These are phyloP conservation scores for Scartelaos histophorus DNA, from an alignment of 2,113 vertebrate genomes.

Conservation along the genomic window DNA sequence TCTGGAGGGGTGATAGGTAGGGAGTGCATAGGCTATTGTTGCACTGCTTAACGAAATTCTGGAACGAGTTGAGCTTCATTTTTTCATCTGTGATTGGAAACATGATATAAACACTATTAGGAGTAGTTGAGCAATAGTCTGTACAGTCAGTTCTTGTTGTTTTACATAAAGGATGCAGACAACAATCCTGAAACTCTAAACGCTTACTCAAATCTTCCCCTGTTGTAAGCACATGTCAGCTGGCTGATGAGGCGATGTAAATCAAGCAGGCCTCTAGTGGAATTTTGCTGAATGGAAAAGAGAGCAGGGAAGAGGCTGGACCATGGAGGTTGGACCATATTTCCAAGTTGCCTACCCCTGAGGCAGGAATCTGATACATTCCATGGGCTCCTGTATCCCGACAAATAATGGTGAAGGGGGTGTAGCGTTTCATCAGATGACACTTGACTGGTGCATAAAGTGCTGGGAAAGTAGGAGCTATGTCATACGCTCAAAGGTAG, in stretches of 20 bases:
- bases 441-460: slow-evolving; percentile 61
- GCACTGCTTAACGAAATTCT: slow-evolving; percentile 29
- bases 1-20: slow-evolving; percentile 40
- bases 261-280: slow-evolving; percentile 48
- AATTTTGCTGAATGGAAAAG: slow-evolving; percentile 54
- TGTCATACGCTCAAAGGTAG: slow-evolving; percentile 59
- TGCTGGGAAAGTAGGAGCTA: slow-evolving; percentile 69
- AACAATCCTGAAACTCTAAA: slow-evolving; percentile 25
- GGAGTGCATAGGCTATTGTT: slow-evolving; percentile 24
- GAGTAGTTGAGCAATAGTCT: not conserved
- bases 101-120: not conserved
- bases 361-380: slow-evolving; percentile 75
- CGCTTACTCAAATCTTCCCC: slow-evolving; percentile 20
- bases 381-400: slow-evolving; percentile 70
- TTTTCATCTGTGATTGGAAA: not conserved
- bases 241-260: slow-evolving; percentile 35
- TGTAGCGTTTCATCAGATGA: slow-evolving; percentile 71
- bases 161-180: slow-evolving; percentile 25
- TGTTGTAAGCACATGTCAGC: slow-evolving; percentile 43
- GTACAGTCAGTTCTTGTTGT: slow-evolving; percentile 10
- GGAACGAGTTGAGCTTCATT: not conserved
- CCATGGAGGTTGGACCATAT: slow-evolving; percentile 54
- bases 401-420: slow-evolving; percentile 69
- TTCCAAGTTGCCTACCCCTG: slow-evolving; percentile 64
- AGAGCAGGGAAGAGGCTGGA: slow-evolving; percentile 19